Evolutionary conservation across 1,140 invertebrate species (phyloP).

Genomic region (Muscidifurax raptorellus): DNA sequence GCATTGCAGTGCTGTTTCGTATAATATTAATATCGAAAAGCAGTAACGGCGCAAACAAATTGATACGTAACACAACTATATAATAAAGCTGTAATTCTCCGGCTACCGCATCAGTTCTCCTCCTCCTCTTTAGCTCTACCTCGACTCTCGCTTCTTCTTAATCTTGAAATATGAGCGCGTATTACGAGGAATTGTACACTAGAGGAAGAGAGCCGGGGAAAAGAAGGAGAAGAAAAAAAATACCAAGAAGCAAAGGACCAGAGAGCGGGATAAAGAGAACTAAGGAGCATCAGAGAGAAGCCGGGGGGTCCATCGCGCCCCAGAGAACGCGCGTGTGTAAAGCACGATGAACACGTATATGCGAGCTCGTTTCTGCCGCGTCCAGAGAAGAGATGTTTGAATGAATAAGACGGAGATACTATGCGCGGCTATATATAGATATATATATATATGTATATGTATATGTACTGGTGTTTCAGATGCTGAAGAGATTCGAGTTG

Average conservation of each 20-base stretch:
- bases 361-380: constrained; percentile 47
- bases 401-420: not conserved
- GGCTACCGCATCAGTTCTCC: not conserved
- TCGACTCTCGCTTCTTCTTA: constrained; percentile 59
- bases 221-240: constrained; percentile 12
- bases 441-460: no score
- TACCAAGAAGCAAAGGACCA: constrained; percentile 12
- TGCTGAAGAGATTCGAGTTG: no score
- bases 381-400: constrained; percentile 6
- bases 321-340: constrained; percentile 58
- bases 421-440: no score
- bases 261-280: constrained; percentile 57
- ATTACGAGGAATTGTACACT: constrained; percentile 70
- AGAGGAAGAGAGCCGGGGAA: constrained; percentile 36
- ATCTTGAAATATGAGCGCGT: constrained; percentile 74
- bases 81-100: constrained; percentile 26
- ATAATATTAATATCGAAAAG: no score
- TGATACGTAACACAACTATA: not conserved
- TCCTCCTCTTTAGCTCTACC: constrained; percentile 46
- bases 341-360: constrained; percentile 61
- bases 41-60: not conserved
- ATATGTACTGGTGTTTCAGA: no score
- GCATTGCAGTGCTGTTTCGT: no score
- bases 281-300: constrained; percentile 44
- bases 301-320: constrained; percentile 58